Percentiles rank a stretch among this genome's conserved stretches.
Conservation (phyloP, 2,797 vertebrate genomes). For the Intellagama lesueurii region DNA sequence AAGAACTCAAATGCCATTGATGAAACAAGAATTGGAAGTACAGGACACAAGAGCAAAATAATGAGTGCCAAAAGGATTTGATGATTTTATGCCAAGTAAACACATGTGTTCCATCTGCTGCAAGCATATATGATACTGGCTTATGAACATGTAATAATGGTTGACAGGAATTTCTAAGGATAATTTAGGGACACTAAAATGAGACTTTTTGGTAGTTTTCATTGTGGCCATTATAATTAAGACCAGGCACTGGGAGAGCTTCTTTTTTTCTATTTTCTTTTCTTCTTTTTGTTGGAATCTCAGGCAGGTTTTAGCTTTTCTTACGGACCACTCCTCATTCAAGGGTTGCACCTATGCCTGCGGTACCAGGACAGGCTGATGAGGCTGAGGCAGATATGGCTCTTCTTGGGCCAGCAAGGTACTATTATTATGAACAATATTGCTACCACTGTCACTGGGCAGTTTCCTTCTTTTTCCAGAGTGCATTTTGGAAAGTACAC, state of each 20-base stretch:
- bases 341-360: neutral
- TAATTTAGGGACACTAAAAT: neutral
- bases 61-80: slow-evolving; percentile 47
- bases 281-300: neutral
- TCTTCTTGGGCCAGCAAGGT: neutral
- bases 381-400: neutral
- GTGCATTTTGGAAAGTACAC: neutral
- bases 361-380: neutral
- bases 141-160: neutral
- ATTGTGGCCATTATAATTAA: neutral
- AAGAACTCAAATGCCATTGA: slow-evolving; percentile 39
- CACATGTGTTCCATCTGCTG: slow-evolving; percentile 33
- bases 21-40: slow-evolving; percentile 53
- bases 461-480: neutral
- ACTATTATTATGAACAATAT: neutral
- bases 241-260: neutral
- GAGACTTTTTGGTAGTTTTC: neutral
- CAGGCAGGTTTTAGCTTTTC: neutral
- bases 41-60: slow-evolving; percentile 59
- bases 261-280: neutral
- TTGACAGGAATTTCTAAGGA: neutral
- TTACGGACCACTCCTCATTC: neutral
- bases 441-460: neutral
- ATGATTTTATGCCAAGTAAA: slow-evolving; percentile 23
- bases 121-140: slow-evolving; percentile 43